Evolutionary conservation across 2,797 vertebrate species (phyloP).

Genomic region (Urophycis tenuis): DNA sequence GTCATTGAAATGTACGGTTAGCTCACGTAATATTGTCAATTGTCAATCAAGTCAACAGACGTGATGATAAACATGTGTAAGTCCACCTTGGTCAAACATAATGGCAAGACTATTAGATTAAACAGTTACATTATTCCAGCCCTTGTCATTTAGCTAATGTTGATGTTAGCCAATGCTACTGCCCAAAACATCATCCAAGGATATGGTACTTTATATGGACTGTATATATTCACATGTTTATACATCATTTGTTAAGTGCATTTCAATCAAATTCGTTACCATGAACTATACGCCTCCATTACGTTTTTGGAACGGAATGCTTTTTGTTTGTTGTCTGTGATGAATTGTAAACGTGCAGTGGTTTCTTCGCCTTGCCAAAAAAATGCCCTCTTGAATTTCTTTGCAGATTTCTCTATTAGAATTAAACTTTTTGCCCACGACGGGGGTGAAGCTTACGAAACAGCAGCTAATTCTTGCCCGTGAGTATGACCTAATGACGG

Average conservation of each 20-base stretch:
- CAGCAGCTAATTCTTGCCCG: conserved; percentile 90
- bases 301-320: too few species aligned
- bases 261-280: too few species aligned
- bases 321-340: too few species aligned
- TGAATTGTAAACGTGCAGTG: too few species aligned
- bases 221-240: background rate
- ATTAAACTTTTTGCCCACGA: conserved; percentile 88
- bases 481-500: conserved; percentile 63
- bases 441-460: conserved; percentile 80
- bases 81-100: too few species aligned
- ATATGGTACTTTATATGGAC: background rate
- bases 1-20: background rate
- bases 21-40: background rate
- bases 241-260: background rate
- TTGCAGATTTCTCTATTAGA: conserved; percentile 83
- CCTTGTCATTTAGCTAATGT: background rate
- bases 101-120: too few species aligned
- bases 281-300: too few species aligned
- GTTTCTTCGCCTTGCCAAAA: background rate
- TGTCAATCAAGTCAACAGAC: background rate
- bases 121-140: too few species aligned
- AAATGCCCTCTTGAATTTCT: background rate
- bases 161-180: background rate
- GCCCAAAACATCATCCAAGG: background rate
- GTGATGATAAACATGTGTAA: background rate